Conservation (phyloP, 2,113 vertebrate genomes). For the Cisticola juncidis region DNA sequence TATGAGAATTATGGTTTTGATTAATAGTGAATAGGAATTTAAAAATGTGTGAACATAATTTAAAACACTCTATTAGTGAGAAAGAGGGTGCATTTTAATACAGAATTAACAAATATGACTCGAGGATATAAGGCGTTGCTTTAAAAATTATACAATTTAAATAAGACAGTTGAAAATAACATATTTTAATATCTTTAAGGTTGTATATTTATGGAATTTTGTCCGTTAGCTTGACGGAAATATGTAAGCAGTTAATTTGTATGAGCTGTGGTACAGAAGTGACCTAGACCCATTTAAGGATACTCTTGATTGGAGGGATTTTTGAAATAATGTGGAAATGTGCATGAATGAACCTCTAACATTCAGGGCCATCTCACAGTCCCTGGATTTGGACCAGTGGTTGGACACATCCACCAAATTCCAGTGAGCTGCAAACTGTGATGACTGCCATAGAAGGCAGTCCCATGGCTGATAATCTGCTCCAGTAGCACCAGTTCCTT, state of each 20-base stretch:
- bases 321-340: neutral
- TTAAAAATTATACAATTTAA: conserved; percentile 50
- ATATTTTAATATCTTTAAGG: neutral
- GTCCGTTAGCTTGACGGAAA: neutral
- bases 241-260: neutral
- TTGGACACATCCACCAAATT: neutral
- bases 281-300: neutral
- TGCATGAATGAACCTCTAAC: rapidly evolving
- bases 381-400: neutral
- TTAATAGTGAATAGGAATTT: conserved; percentile 62
- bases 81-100: conserved; percentile 55
- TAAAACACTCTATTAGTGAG: conserved; percentile 24
- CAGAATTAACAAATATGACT: conserved; percentile 56
- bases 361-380: neutral
- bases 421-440: neutral
- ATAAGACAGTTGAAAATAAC: conserved; percentile 18
- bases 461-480: neutral
- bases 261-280: neutral
- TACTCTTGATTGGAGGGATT: neutral
- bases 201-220: conserved; percentile 19
- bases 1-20: neutral
- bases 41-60: conserved; percentile 34
- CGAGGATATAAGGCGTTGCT: conserved; percentile 11
- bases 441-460: neutral
- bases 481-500: neutral